A percentile compares a stretch with the other conserved stretches of the same genome.
phyloP scores from a whole-genome alignment of 2,888 invertebrate species.

The Lingula anatina region DNA sequence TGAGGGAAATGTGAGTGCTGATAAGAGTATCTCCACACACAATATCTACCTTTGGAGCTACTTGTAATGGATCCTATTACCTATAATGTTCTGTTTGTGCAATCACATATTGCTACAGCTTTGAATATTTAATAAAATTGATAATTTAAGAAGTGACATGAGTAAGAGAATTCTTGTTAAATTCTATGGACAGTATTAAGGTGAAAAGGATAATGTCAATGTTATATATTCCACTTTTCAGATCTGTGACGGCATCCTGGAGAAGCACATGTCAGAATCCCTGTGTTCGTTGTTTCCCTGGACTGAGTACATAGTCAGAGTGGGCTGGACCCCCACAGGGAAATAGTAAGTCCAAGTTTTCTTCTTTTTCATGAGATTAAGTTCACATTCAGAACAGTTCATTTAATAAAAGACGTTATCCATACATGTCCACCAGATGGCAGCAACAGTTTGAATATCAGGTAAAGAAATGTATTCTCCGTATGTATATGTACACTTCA shows the following conservation, averaged over 20 bases:
- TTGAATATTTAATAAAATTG: background rate
- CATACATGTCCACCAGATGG: no score
- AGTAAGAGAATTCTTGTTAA: background rate
- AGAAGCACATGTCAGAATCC: constrained; percentile 26
- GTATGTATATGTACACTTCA: background rate
- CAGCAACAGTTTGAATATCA: no score
- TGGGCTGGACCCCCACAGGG: constrained; percentile 91
- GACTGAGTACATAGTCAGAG: constrained; percentile 91
- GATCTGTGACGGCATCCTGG: constrained; percentile 58
- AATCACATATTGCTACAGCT: background rate
- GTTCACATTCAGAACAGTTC: no score
- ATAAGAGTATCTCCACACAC: no score
- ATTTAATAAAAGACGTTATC: no score
- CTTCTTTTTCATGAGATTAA: background rate
- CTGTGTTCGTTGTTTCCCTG: constrained; percentile 71
- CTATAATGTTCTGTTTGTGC: background rate
- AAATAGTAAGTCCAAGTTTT: constrained; percentile 66
- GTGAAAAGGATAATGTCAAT: no score
- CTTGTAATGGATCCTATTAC: background rate
- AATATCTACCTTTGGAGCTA: no score
- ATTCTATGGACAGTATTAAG: background rate
- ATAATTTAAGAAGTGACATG: background rate
- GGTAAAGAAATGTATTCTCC: background rate
- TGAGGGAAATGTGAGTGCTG: background rate
- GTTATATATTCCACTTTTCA: constrained; percentile 15